Evolutionary conservation across 2,797 vertebrate genomes (phyloP), one percentile per base, ranked within the genome.

Genomic region (Brotula barbata): DNA sequence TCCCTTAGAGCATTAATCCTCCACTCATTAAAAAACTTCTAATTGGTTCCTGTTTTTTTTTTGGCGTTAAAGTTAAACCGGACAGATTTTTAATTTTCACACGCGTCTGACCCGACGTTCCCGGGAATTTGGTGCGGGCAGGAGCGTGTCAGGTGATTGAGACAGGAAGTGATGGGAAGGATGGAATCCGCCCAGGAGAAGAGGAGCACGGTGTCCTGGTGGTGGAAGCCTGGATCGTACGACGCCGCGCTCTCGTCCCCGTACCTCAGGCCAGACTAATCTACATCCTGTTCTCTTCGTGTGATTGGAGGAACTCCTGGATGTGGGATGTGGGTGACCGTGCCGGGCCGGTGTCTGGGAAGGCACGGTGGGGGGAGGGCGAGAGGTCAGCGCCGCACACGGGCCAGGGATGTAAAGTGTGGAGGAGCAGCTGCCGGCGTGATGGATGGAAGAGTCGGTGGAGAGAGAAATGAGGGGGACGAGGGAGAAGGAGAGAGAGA

Each of bases 371-470:
- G 15, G 31, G 7, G 37, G 1, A 12, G 61, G 65, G 37, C 67
- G 39, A 58, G 41, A 77, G 81, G 81, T 87, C 67, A 62, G 22
- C 0, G 46, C 53, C 12, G 68, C 55, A 48, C 17, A 48, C 25
- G 34, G 53, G 57, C 25, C 45, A 62, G 50, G 60, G 69, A 67
- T 65, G 72, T 73, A 72, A 71, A 50, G 53, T 62, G 77, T 57
- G 57, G 58, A 75, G 74, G 68, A 82, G 41, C 71, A 73, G 83
- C 80, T 84, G 84, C 85, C 86, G 64, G 25, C 62, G 80, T 86
- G 85, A 89, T 84, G 78, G 80, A 88, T 88, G 68, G 85, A 85
- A 69, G 76, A 76, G 74, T 77, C 68, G 70, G 49, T 41, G 47
- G 13, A 14, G 65, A 51, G 39, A 53, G 64, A 57, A 59, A 59